Base-by-base conservation (phyloP, 1,140 invertebrate species). In the Parapsyche elsis region DNA sequence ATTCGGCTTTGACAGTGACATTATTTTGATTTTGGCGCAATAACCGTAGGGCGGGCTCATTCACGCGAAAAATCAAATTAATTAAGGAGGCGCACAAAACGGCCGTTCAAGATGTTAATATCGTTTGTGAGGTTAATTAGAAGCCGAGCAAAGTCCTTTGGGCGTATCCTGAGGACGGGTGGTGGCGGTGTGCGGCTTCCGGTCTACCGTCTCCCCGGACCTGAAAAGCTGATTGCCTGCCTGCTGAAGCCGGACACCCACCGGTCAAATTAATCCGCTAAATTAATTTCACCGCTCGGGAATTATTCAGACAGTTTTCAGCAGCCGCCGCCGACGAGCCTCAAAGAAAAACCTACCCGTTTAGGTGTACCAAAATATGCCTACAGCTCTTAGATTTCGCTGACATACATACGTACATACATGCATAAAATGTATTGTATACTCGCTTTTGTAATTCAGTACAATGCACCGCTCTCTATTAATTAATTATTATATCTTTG, bases 231-330 rank as follows among this genome's bases (percentile, higher is more conserved):
- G 75, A 77, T 77, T 77, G 75, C 75, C 57, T 70, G 30, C n/a
- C 64, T n/a, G 71, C 23, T 10, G 81, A 83, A 83, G 81, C 81
- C 81, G 53, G 67, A 76, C 78, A 57, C 23, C 44, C 46, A 71
- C 59, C 61, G 78, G 79, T 76, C 71, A 75, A 83, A 83, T 83
- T 83, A 83, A 83, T 83, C 81, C 79, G 59, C 81, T 64, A 83
- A 77, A 77, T 77, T 77, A 77, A 77, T 77, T 77, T 77, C 57
- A 59, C 12, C 19, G 19, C 26, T 30, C 19, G 30, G 75, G 59
- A 64, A 26, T 77, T 77, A 46, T 73, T 73, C 71, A 67, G 61
- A 53, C 12, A 53, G 49, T 53, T 67, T 67, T 67, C 61, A 67
- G 19, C 5, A 26, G 67, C 67, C 16, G 67, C 67, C 16, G 24